phyloP scores from a whole-genome alignment of 2,888 invertebrate species.

The Macropis europaea region DNA sequence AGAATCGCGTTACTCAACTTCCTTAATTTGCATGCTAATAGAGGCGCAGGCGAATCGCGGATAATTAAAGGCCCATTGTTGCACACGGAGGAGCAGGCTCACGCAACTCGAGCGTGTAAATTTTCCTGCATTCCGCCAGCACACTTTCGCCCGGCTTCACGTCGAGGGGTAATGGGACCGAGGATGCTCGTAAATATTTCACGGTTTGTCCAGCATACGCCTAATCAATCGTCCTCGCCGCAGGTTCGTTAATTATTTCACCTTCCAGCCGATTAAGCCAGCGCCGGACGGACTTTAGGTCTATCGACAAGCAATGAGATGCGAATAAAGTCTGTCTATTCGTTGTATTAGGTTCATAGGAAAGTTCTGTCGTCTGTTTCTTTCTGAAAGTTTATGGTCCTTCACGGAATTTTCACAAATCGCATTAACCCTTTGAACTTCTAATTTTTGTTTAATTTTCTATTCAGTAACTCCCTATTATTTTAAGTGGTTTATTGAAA shows the following conservation, averaged over 20 bases:
- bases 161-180: neutral
- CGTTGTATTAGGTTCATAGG: no score
- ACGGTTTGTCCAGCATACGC: neutral
- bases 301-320: no score
- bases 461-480: no score
- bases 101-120: constrained; percentile 53
- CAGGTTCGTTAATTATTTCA: neutral
- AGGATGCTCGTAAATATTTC: constrained; percentile 9
- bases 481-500: no score
- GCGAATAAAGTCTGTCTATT: no score
- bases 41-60: constrained; percentile 46
- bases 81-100: constrained; percentile 17
- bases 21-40: constrained; percentile 59
- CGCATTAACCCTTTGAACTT: no score
- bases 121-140: constrained; percentile 41
- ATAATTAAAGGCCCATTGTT: constrained; percentile 60
- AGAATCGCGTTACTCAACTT: constrained; percentile 52
- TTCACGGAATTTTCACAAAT: no score
- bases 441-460: no score
- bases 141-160: constrained; percentile 44
- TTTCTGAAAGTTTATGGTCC: no score
- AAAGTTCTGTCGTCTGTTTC: no score
- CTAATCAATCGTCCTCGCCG: neutral
- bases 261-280: neutral
- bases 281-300: no score